Percentiles rank a stretch among this genome's conserved stretches.
phyloP scores from a whole-genome alignment of 2,797 vertebrate genomes.

The Galaxias olidus region DNA sequence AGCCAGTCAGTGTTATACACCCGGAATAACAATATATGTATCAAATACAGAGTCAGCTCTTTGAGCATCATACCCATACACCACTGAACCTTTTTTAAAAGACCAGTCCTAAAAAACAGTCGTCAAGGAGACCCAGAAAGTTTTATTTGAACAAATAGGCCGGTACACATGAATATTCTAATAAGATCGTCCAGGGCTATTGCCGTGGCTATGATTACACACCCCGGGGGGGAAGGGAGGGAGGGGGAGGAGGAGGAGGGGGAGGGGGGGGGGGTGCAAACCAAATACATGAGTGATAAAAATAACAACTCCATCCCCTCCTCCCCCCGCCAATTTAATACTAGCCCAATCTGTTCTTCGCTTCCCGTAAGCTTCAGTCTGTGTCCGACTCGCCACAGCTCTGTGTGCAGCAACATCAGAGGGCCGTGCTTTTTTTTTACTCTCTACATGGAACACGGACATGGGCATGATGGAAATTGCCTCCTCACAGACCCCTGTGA shows the following conservation, averaged over 20 bases:
- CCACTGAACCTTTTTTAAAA: constrained; percentile 47
- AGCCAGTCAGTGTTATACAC: not conserved
- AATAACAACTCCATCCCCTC: constrained; percentile 28
- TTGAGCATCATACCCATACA: constrained; percentile 9
- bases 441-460: constrained; percentile 64
- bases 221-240: too few relatives aligned
- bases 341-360: constrained; percentile 58
- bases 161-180: constrained; percentile 65
- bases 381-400: constrained; percentile 49
- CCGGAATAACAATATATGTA: not conserved
- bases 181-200: constrained; percentile 54
- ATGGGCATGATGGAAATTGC: constrained; percentile 71
- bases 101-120: constrained; percentile 51
- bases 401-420: constrained; percentile 69
- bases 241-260: too few relatives aligned
- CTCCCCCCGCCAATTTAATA: constrained; percentile 65
- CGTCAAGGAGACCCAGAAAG: constrained; percentile 63
- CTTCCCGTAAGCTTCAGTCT: constrained; percentile 55
- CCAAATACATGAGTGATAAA: constrained; percentile 58
- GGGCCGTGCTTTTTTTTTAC: constrained; percentile 53
- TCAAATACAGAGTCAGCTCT: too few relatives aligned
- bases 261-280: too few relatives aligned
- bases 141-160: constrained; percentile 65
- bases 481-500: constrained; percentile 74
- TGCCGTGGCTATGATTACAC: constrained; percentile 64